Base-by-base conservation (phyloP, 2,888 invertebrate genomes). In the Dendrolimus pini region DNA sequence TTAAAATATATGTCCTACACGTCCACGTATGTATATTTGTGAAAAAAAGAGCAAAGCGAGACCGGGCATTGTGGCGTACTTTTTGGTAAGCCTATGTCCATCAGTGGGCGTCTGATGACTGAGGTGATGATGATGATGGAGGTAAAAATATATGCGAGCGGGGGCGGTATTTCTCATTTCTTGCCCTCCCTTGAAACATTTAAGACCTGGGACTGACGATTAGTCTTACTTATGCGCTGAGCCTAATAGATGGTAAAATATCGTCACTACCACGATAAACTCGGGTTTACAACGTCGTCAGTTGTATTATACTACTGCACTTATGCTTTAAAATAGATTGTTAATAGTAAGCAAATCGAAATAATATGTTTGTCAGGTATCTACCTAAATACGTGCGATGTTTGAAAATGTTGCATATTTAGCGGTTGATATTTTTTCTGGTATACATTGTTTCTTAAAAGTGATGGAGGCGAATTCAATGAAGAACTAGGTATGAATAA, bases 191-290 rank as follows among this genome's bases (percentile, higher is more conserved):
- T 30, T 30, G 30, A 30, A 30, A 30, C 3, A 30, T 30, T 3
- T 6, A 30, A 30, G 30, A 30, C 0, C 30, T 6, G 30, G 3
- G 30, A 0, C 30, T 6, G 58, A 61, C 54, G 56, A 58, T 57
- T 55, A 47, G 7, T 14, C 6, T 56, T 61, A 57, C 57, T 41
- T 14, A 14, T 41, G 9, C 3, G 56, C 56, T 41, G 55, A 13
- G 14, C 47, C 53, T 9, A 55, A 13, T 62, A 60, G 59, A 61
- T 59, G 60, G 60, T 65, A 60, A 61, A 64, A 62, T 65, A 64
- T 61, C 62, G 64, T 61, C 62, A 63, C 61, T 59, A 53, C 56
- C 57, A 58, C 62, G 59, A 63, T 65, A 67, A 66, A 66, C 62
- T 61, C n/a, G 58, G 59, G 59, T 59, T 62, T 58, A 62, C 60